Evolutionary conservation across 2,113 vertebrate genomes (phyloP).

Genomic region (Rhynchomys soricoides): DNA sequence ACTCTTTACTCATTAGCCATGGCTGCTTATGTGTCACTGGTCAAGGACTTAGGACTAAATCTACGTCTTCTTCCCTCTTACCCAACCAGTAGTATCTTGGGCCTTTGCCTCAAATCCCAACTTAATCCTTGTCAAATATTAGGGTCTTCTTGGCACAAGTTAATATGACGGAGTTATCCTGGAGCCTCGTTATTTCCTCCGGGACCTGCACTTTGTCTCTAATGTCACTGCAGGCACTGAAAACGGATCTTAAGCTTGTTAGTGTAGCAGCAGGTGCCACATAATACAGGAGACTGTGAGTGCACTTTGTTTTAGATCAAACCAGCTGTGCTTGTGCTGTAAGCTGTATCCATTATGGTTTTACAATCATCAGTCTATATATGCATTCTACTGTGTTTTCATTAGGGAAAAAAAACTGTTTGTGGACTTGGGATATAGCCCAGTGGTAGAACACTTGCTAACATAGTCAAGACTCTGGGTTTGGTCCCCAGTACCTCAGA

Average conservation of each 20-base stretch:
- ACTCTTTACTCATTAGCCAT: not conserved
- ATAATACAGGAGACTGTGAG: not conserved
- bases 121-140: constrained; percentile 16
- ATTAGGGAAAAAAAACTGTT: constrained; percentile 33
- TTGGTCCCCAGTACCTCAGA: not conserved
- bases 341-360: not conserved
- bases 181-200: not conserved
- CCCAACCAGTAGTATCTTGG: constrained; percentile 18
- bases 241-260: not conserved
- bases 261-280: constrained; percentile 30
- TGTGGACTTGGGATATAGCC: not conserved
- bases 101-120: constrained; percentile 30
- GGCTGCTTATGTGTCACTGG: not conserved
- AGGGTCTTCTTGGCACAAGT: not conserved
- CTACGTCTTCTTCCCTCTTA: not conserved
- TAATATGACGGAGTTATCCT: not conserved
- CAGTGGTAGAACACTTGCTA: not conserved
- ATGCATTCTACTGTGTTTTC: constrained; percentile 10
- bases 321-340: constrained; percentile 26
- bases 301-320: not conserved
- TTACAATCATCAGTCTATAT: not conserved
- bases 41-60: constrained; percentile 19
- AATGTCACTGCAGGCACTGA: not conserved
- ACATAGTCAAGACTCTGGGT: not conserved
- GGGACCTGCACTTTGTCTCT: constrained; percentile 11